Conservation (phyloP, 2,113 vertebrate species). For the Scortum barcoo region DNA sequence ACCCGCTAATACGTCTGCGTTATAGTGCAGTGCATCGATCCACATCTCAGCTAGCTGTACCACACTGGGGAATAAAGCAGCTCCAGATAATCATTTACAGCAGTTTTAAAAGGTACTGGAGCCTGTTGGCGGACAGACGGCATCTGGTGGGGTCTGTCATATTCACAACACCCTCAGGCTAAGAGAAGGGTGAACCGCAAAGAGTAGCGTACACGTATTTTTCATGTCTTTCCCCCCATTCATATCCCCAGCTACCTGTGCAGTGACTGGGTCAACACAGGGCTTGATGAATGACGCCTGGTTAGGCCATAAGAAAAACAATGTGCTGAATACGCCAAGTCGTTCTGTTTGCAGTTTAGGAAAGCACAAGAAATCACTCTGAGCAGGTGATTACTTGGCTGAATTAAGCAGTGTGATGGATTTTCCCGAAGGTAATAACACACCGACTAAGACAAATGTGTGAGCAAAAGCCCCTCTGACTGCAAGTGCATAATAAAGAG, state of each 20-base stretch:
- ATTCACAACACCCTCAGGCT: constrained; percentile 26
- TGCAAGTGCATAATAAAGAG: constrained; percentile 46
- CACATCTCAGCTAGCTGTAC: constrained; percentile 5
- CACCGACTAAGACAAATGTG: constrained; percentile 62
- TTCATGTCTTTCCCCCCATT: constrained; percentile 32
- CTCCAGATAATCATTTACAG: constrained; percentile 46
- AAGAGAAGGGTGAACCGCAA: constrained; percentile 15
- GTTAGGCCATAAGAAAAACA: constrained; percentile 56
- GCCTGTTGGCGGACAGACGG: background rate
- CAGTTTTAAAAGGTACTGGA: constrained; percentile 27
- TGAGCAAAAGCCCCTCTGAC: constrained; percentile 17
- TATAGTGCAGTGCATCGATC: constrained; percentile 43
- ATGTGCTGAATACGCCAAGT: constrained; percentile 46
- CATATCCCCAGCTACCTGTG: constrained; percentile 8
- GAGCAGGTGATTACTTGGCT: constrained; percentile 70
- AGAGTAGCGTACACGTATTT: constrained; percentile 4
- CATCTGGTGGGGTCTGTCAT: constrained; percentile 4
- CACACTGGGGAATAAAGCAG: constrained; percentile 30
- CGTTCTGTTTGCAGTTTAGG: constrained; percentile 58
- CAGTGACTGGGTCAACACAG: constrained; percentile 41
- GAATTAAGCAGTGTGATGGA: constrained; percentile 69
- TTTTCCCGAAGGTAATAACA: constrained; percentile 65
- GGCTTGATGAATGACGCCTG: constrained; percentile 53
- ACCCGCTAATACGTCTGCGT: constrained; percentile 35
- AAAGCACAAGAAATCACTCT: constrained; percentile 59